These are phyloP conservation scores for Rousettus leschenaultii DNA, from an alignment of 2,113 vertebrate genomes.

Conservation along the genomic window DNA sequence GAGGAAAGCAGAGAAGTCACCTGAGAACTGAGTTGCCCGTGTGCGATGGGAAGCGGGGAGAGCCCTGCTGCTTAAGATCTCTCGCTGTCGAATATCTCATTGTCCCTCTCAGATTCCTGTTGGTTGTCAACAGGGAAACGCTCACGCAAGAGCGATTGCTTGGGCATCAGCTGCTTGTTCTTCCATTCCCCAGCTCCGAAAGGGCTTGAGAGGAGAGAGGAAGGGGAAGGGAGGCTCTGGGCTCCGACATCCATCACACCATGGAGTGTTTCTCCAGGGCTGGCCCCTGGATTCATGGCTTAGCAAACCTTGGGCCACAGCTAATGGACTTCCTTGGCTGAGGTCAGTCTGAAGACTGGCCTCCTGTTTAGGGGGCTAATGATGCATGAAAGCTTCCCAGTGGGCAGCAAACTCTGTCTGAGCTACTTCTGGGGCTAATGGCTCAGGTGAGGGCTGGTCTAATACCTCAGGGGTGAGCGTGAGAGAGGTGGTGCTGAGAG, in stretches of 20 bases:
- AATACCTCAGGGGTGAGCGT: not conserved
- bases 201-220: rapidly evolving
- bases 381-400: slow-evolving; percentile 31
- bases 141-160: rapidly evolving
- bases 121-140: not conserved
- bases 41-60: not conserved
- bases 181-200: not conserved
- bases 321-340: slow-evolving; percentile 36
- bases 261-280: not conserved
- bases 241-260: not conserved
- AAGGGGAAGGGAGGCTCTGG: not conserved
- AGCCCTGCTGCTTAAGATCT: not conserved
- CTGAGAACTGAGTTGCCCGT: not conserved
- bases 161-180: not conserved
- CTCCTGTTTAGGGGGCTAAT: slow-evolving; percentile 52
- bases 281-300: not conserved
- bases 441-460: slow-evolving; percentile 65
- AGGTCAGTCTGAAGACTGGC: slow-evolving; percentile 37
- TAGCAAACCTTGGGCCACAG: not conserved
- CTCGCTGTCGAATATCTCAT: not conserved
- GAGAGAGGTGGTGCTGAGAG: not conserved
- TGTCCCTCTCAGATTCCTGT: not conserved
- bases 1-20: not conserved
- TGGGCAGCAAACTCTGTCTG: slow-evolving; percentile 19
- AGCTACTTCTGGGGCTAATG: slow-evolving; percentile 64